Conservation (phyloP, 2,888 invertebrate genomes). For the Drosophila parthenogenetica region DNA sequence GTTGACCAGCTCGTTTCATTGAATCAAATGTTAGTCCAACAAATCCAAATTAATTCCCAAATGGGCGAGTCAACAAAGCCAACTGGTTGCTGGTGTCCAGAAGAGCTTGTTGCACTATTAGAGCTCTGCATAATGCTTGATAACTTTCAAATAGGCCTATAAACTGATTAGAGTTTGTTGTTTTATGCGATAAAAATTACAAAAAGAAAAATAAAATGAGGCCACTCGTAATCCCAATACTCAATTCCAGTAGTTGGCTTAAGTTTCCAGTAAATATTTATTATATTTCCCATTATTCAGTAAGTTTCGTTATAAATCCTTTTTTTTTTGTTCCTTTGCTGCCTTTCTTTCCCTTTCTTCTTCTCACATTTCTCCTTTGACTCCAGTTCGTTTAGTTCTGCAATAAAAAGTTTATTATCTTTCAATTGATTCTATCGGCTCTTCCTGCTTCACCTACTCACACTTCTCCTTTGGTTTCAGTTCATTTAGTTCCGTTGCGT, state of each 20-base stretch:
- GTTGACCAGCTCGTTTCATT: constrained; percentile 71
- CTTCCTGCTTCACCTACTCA: constrained; percentile 8
- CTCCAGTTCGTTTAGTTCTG: too few species aligned
- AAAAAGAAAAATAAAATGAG: neutral
- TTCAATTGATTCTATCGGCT: neutral
- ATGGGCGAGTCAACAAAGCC: constrained; percentile 76
- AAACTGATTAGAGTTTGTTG: constrained; percentile 45
- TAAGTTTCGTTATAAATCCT: too few species aligned
- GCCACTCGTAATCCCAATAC: constrained; percentile 1
- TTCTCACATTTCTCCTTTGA: too few species aligned
- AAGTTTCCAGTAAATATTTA: neutral
- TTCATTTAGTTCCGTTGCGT: constrained; percentile 78
- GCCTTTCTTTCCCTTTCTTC: too few species aligned
- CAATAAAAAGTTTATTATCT: too few species aligned
- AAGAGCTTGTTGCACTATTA: constrained; percentile 23
- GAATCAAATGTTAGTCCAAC: constrained; percentile 50
- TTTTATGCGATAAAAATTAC: constrained; percentile 22
- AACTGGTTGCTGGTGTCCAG: constrained; percentile 16
- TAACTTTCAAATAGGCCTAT: constrained; percentile 49
- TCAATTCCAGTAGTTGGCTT: neutral
- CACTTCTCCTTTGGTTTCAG: constrained; percentile 67
- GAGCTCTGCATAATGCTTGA: constrained; percentile 54
- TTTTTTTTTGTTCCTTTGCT: too few species aligned
- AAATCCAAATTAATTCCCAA: constrained; percentile 77
- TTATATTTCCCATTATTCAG: neutral